Evolutionary conservation across 2,797 vertebrate genomes (phyloP).

Genomic region (Alcedo quadribrachys): DNA sequence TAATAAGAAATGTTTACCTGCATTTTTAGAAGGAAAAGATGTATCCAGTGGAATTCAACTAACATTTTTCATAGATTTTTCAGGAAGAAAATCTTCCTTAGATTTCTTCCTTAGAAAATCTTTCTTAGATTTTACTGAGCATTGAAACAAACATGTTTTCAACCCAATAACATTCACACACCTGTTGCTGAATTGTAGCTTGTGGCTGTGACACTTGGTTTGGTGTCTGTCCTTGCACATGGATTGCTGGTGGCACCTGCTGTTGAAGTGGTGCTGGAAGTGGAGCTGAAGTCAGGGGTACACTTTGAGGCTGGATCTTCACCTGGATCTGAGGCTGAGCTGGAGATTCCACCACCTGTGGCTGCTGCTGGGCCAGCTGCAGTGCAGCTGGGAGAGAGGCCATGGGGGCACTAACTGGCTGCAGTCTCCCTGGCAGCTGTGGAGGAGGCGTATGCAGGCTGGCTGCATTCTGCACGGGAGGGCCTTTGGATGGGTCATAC

Average conservation of each 20-base stretch:
- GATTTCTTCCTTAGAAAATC: no score
- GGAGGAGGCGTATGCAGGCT: constrained; percentile 91
- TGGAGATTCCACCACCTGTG: constrained; percentile 46
- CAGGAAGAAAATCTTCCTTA: background rate
- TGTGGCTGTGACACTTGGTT: constrained; percentile 79
- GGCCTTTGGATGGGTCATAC: constrained; percentile 93
- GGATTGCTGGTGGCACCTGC: constrained; percentile 83
- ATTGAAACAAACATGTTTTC: background rate
- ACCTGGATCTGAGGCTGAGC: constrained; percentile 78
- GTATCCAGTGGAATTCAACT: background rate
- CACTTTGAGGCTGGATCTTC: constrained; percentile 79
- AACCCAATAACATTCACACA: background rate
- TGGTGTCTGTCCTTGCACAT: constrained; percentile 81
- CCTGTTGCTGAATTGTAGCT: constrained; percentile 79
- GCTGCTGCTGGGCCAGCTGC: constrained; percentile 85
- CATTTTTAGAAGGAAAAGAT: background rate
- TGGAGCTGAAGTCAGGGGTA: constrained; percentile 73
- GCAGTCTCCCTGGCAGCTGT: constrained; percentile 85
- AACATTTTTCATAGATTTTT: background rate
- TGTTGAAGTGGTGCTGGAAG: constrained; percentile 86
- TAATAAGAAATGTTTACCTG: background rate
- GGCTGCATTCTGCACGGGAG: constrained; percentile 91
- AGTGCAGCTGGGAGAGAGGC: constrained; percentile 72
- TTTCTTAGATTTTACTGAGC: background rate
- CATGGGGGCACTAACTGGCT: constrained; percentile 80